Base-by-base conservation (phyloP, 2,113 vertebrate species). In the Lamprologus tigripictilis region DNA sequence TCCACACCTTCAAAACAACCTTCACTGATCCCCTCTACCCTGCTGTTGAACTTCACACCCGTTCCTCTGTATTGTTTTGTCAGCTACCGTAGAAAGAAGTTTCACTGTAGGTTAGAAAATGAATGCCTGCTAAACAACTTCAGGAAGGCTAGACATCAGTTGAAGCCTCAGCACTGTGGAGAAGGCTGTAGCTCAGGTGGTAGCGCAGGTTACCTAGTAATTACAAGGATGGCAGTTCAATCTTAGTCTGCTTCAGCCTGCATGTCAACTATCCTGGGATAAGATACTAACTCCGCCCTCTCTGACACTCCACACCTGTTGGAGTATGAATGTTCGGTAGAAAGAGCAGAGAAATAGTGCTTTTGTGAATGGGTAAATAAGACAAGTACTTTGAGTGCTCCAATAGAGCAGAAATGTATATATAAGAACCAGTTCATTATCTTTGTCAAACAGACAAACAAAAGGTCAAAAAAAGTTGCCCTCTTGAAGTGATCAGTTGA, bases 11-110 rank as follows among this genome's bases (percentile, higher is more conserved):
- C 84, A 80, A n/a, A 11, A 3, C 10, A 8, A 9, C 0, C 3
- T 95, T 95, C 87, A 86, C 0, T 1, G 54, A 88, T 3, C 35
- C 68, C 2, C 78, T 96, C 3, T 88, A 91, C 76, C 82, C 91
- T 6, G 92, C 66, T 3, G 68, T 91, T 11, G 35, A 55, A 1
- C 78, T 94, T 9, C 4, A 9, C 8, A 4, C 37, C 3, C 2
- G 7, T 3, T 78, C 91, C 2, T 89, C 54, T 79, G 87, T 68
- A 1, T 12, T 3, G 2, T 47, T 93, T 63, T 82, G 47, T 49
- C 7, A 35, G 17, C 8, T 23, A 8, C n/a, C 1, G 1, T 86
- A 54, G 28, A 61, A 61, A 61, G 16, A 33, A 19, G 16, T 61
- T 61, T 61, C 28, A 61, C 16, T 0, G 57, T 63, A 35, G 31